Base-by-base conservation (phyloP, 2,113 vertebrate genomes). In the Leuciscus idus region DNA sequence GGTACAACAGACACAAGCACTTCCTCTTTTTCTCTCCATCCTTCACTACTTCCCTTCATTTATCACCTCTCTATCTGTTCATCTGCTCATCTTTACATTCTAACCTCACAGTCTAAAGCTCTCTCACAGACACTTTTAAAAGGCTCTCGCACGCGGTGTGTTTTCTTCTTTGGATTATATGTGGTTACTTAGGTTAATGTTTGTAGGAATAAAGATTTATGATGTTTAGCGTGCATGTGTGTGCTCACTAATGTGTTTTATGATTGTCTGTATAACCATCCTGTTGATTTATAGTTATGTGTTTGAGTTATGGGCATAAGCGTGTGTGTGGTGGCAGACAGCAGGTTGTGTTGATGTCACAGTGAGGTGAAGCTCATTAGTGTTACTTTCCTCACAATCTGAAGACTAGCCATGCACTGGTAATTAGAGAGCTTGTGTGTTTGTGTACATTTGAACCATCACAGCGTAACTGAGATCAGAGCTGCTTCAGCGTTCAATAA, bases 341-440 rank as follows among this genome's bases (percentile, higher is more conserved):
- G 76, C 55, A 84, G 80, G 74, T 48, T 85, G 85, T 83, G 66
- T 87, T 87, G 74, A 86, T 78, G 81, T 79, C 77, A 83, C 85
- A 88, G 87, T 88, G 87, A 88, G 87, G 85, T 87, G 28, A 57
- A 85, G 83, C 87, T 90, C 87, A 90, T 90, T 90, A 87, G 81
- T 78, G 81, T 77, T 88, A 83, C 87, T 88, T 90, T 87, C 82
- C 86, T 85, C 83, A 33, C 85, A 30, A 66, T 86, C 43, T 83
- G 57, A 75, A 85, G 85, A 86, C 84, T 77, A 74, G 78, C 82
- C 84, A n/a, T 86, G 66, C 83, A 82, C 81, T 85, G 82, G 80
- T 85, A 83, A 87, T 85, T 86, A 77, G 81, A 52, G 23, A 43
- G 33, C 64, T 46, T 83, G 73, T 78, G 28, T 78, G 28, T 75